Conservation (phyloP, 2,113 vertebrate species). For the Nothocercus julius region DNA sequence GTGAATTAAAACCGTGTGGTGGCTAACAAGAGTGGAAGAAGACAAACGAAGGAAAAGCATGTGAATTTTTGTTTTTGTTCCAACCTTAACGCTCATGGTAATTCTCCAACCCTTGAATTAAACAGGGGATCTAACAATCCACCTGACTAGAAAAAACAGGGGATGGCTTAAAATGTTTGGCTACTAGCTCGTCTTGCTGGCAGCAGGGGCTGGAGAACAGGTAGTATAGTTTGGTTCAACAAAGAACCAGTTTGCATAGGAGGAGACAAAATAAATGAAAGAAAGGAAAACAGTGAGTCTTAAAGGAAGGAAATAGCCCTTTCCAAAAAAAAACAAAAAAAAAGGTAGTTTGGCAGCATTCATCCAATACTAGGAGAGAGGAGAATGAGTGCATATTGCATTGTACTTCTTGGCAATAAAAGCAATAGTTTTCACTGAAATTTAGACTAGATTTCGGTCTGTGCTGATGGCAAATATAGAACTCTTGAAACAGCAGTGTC, state of each 20-base stretch:
- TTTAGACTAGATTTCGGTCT: slow-evolving; percentile 35
- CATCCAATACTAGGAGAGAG: not conserved
- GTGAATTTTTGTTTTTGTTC: slow-evolving; percentile 51
- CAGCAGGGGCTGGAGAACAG: slow-evolving; percentile 12
- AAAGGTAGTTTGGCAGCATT: not conserved
- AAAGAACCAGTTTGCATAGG: not conserved
- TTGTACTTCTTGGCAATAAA: slow-evolving; percentile 43
- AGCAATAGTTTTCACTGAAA: slow-evolving; percentile 68
- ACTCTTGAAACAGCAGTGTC: not conserved
- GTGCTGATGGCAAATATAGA: slow-evolving; percentile 16
- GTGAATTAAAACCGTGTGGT: slow-evolving; percentile 83
- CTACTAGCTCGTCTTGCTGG: not conserved
- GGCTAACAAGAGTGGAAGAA: not conserved
- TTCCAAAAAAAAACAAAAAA: not conserved
- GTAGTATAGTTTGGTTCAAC: not conserved
- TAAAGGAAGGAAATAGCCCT: not conserved
- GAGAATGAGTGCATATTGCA: not conserved
- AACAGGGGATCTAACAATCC: slow-evolving; percentile 20
- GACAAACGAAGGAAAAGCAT: slow-evolving; percentile 51
- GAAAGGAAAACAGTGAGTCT: not conserved
- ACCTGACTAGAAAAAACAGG: slow-evolving; percentile 31
- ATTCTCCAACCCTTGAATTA: slow-evolving; percentile 63
- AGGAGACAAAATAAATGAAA: not conserved
- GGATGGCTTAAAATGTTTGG: not conserved
- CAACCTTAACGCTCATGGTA: slow-evolving; percentile 51